Evolutionary conservation across 1,140 invertebrate genomes (phyloP), one percentile per base, ranked within the genome.

Genomic region (Agrypnia vestita): DNA sequence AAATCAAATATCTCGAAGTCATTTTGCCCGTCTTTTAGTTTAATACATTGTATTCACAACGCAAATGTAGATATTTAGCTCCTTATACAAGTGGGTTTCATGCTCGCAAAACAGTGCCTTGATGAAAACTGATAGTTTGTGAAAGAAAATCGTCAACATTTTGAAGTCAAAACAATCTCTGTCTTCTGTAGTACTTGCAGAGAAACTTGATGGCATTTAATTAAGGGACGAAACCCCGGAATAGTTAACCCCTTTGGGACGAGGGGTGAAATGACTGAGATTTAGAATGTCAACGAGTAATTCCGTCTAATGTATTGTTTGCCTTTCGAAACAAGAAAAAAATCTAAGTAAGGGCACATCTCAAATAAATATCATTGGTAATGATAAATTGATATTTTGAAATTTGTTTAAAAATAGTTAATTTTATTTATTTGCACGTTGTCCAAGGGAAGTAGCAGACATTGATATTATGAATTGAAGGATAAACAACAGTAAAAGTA

Each of bases 161-260:
- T 35, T 35, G 25, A 35, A 35, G 10, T 15, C 51, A 61, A 75
- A 46, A 75, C 49, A 75, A 75, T 75, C 43, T 44, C 12, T 4
- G 17, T 55, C 11, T 71, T 21, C 4, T 21, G n/a, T 11, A 15
- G 71, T 73, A 73, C 71, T 73, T 55, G 43, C 53, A 55, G 6
- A 35, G 51, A 72, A 75, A 56, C 75, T 76, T 35, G 59, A 59
- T 67, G 75, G 75, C 75, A 64, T 76, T 76, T 76, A 67, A 76
- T 76, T 76, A 76, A 76, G 75, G 43, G 47, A 67, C 19, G 25
- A 71, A 71, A 55, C 19, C 51, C 13, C 19, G 0, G 49, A 73
- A 73, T n/a, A n/a, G 61, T 64, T 64, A 64, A 43, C 35, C 61
- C 61, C 25, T 8, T n/a, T n/a, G 19, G 61, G 19, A n/a, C 11